Evolutionary conservation across 2,797 vertebrate genomes (phyloP), one percentile per base, ranked within the genome.

Genomic region (Bovichtus diacanthus): DNA sequence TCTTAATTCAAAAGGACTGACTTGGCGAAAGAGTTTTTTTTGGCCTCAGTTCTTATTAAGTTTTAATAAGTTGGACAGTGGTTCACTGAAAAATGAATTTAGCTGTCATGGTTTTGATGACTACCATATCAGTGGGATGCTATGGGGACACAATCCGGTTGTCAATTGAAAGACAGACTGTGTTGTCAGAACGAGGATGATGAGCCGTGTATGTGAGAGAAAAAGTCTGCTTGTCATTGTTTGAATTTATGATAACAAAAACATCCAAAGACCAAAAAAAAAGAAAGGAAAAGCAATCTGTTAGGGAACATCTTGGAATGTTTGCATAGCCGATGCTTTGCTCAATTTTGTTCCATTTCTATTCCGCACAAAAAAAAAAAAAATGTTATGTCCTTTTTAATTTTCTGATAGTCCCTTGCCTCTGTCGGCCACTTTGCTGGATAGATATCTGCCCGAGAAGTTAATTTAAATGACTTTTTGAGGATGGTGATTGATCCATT

Each of bases 381-480:
- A 83, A 87, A 68, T 58, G 74, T 80, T 81, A 82, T 63, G 83
- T 85, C 82, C 85, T 75, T 89, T 92, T 90, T 90, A 87, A 93
- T 93, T 92, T 92, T 90, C 90, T 92, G 90, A 92, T 91, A 93
- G 90, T 87, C 87, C 81, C 72, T 86, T 80, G 82, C 84, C 81
- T 90, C 84, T 74, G 86, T 84, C 29, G 79, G 76, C 85, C 87
- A 88, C 84, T 92, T 88, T 84, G 72, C 84, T 25, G 85, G 89
- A 90, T 91, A 87, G 83, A 91, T 91, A 92, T 93, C 86, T 90
- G 78, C 68, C 83, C 79, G 64, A 88, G 87, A 92, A 91, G 93
- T 90, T 93, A 86, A 93, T 93, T 93, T 89, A 92, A 93, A 93
- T 91, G 83, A 91, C 90, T 92, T 91, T 90, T 90, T 83, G 82